Percentiles rank a stretch among this genome's conserved stretches.
Evolutionary conservation across 2,113 vertebrate genomes (phyloP).

Genomic region (Odontesthes bonariensis): DNA sequence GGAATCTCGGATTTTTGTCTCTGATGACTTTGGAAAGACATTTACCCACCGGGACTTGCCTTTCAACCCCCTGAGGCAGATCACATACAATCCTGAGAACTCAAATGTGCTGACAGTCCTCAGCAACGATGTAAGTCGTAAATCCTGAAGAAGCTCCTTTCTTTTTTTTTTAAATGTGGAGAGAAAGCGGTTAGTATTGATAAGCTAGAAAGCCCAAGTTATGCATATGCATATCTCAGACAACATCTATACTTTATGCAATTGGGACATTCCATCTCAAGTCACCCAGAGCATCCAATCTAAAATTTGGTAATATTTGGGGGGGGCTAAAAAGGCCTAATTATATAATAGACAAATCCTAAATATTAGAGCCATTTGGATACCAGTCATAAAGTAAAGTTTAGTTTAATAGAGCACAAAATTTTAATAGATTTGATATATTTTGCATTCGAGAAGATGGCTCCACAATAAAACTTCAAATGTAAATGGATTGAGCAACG

Average conservation of each 20-base stretch:
- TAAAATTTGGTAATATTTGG: too few species aligned
- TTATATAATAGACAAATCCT: too few species aligned
- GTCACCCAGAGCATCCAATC: too few species aligned
- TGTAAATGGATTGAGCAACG: too few species aligned
- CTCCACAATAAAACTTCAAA: too few species aligned
- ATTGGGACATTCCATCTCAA: too few species aligned
- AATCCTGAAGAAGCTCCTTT: background rate
- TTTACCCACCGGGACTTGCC: conserved; percentile 86
- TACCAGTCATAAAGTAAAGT: too few species aligned
- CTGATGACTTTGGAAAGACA: conserved; percentile 86
- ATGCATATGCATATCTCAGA: background rate
- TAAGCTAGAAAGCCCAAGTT: background rate
- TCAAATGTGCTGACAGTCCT: conserved; percentile 84
- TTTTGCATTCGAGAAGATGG: too few species aligned
- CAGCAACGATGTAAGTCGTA: conserved; percentile 84
- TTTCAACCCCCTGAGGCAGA: conserved; percentile 87
- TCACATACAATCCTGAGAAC: conserved; percentile 86
- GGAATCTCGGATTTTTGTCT: conserved; percentile 87
- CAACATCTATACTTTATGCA: background rate
- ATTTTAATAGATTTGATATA: too few species aligned
- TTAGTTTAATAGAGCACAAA: too few species aligned
- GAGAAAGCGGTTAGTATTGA: background rate
- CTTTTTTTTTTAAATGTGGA: background rate
- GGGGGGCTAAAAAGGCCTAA: too few species aligned
- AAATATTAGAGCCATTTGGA: too few species aligned